phyloP scores from a whole-genome alignment of 2,888 invertebrate species.

The Parnassius glacialis region DNA sequence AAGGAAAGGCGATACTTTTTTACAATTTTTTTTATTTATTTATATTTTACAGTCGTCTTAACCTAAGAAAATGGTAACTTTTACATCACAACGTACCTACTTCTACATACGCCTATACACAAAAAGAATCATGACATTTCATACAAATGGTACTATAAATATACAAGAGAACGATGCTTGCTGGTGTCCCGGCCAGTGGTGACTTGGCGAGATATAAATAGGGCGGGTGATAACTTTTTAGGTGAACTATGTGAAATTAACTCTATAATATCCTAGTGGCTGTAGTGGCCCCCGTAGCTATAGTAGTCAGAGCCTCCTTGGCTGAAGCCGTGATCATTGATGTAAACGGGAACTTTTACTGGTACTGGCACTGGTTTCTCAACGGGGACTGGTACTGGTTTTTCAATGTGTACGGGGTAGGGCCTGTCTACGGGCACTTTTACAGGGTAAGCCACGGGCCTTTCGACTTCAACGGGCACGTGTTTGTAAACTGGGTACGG shows the following conservation, averaged over 20 bases:
- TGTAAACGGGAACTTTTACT: conserved; percentile 73
- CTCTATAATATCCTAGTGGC: conserved; percentile 62
- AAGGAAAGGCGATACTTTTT: conserved; percentile 44
- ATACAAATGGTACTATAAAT: conserved; percentile 71
- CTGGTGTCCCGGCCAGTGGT: conserved; percentile 68
- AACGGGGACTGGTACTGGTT: conserved; percentile 67
- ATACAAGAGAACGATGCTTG: conserved; percentile 62
- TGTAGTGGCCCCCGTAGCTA: conserved; percentile 48
- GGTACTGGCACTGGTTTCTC: conserved; percentile 82
- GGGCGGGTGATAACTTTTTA: conserved; percentile 48
- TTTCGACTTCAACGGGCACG: conserved; percentile 82
- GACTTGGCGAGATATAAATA: conserved; percentile 58
- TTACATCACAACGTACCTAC: conserved; percentile 75
- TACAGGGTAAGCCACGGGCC: conserved; percentile 82
- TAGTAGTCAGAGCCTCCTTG: conserved; percentile 17
- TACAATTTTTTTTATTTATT: conserved; percentile 60
- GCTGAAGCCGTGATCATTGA: conserved; percentile 49
- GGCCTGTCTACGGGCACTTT: conserved; percentile 85
- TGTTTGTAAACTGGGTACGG: conserved; percentile 85
- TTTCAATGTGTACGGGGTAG: conserved; percentile 80
- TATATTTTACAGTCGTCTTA: conserved; percentile 70
- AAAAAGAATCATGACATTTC: conserved; percentile 61
- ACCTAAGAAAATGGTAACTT: conserved; percentile 70
- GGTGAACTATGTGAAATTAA: conserved; percentile 51
- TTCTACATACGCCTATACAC: conserved; percentile 62